Evolutionary conservation across 1,140 invertebrate species (phyloP), one percentile per base, ranked within the genome.

Genomic region (Rhyacophila brunnea): DNA sequence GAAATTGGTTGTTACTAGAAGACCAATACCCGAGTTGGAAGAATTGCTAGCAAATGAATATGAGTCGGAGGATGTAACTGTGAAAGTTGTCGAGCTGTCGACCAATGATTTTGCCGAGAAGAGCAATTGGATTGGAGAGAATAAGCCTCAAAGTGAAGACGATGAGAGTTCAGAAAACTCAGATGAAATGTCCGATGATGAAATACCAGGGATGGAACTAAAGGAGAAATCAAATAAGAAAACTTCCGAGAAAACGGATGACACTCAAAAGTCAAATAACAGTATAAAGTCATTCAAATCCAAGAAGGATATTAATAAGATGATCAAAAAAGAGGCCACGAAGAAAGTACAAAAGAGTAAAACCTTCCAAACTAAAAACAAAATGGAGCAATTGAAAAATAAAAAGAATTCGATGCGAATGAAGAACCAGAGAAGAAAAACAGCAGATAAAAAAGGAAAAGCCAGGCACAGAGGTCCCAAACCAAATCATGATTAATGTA

Each of bases 31-130:
- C 15, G 85, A 87, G 66, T 68, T 87, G 49, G 83, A 87, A 58
- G 78, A 89, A 60, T 74, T 89, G 36, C 73, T 86, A 0, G 78
- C 83, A 52, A 79, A 87, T 66, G 83, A 88, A 65, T 88, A 84
- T 66, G 86, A 89, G 71, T 81, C 86, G 65, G 83, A 86, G n/a
- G 83, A 87, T 67, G 86, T 88, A 5, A 86, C 85, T 66, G 86
- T 91, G 4, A 89, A 87, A 74, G 85, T 91, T 51, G 78, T 87
- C 0, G 87, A 90, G 68, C 71, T 91, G 10, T 84, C 85, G 20
- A 74, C 85, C 42, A 81, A 83, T 44, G 83, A 85, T 32, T 74
- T 88, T 45, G 80, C 85, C 6, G 80, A 84, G 51, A 79, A 82
- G 66, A 82, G 83, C 61, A 83, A 85, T 68, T 85, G 86, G 72